Base-by-base conservation (phyloP, 2,888 invertebrate genomes). In the Amiota mariae region DNA sequence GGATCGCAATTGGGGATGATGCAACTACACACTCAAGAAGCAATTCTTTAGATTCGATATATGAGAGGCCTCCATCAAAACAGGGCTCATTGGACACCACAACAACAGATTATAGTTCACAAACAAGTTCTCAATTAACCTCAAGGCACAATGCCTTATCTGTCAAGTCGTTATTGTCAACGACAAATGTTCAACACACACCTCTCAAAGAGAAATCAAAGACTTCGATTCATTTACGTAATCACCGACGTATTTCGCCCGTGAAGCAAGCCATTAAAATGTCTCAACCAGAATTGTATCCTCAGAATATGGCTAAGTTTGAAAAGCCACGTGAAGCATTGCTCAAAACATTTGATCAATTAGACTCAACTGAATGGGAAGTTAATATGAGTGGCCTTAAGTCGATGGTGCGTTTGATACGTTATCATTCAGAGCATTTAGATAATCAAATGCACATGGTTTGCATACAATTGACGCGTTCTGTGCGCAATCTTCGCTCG, bases 401-500 rank as follows among this genome's bases (percentile, higher is more conserved):
- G 71, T 92, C 92, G 72, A 90, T 95, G 72, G 94, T 94, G 49
- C 92, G 94, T 54, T 90, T 97, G 24, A 93, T 94, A 1, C 91
- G 92, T 61, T 93, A 95, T 81, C 92, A 94, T 80, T 91, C 93
- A 0, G 94, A 93, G 24, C 88, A 91, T 15, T 81, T 94, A 57
- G 92, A 93, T 71, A 85, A 91, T 1, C 93, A 95, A 77, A 92
- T 95, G 75, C 94, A 94, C 66, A 92, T 94, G 36, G 91, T 93
- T 36, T 94, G 93, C 89, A 92, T 94, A n/a, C 91, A 93, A 75
- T 89, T 97, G 36, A 93, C 95, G 0, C 92, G 92, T 76, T 95
- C 97, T 85, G 94, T 97, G 66, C 94, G 95, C 79, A 98, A 97
- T 89, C 91, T 99, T 76, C 92, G 99, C 36, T 98, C 98, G 0